Evolutionary conservation across 1,140 invertebrate species (phyloP).

Genomic region (Phymastichus coffea): DNA sequence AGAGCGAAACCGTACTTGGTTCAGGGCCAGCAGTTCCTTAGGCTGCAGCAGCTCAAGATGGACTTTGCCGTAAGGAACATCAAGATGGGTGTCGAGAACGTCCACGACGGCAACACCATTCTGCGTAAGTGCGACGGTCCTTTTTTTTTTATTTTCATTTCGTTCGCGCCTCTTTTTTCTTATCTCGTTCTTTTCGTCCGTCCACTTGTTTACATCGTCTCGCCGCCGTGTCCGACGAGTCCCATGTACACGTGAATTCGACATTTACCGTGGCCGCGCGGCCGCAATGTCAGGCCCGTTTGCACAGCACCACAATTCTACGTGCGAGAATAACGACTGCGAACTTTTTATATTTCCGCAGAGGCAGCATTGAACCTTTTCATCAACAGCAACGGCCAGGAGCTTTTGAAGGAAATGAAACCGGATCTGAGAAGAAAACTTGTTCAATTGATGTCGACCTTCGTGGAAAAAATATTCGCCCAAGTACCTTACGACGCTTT

Average conservation of each 20-base stretch:
- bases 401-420: slow-evolving; percentile 82
- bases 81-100: slow-evolving; percentile 79
- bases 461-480: slow-evolving; percentile 72
- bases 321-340: not conserved
- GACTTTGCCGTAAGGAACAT: slow-evolving; percentile 79
- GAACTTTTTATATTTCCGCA: slow-evolving; percentile 51
- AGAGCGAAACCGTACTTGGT: slow-evolving; percentile 64
- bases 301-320: no score
- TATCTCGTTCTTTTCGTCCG: no score
- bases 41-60: slow-evolving; percentile 74
- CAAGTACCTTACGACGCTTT: slow-evolving; percentile 77
- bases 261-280: no score
- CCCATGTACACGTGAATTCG: no score
- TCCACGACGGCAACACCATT: slow-evolving; percentile 75
- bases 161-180: no score
- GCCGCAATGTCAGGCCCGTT: no score
- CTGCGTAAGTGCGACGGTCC: slow-evolving; percentile 65
- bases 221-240: no score
- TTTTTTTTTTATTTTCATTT: not conserved
- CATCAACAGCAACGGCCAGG: slow-evolving; percentile 81
- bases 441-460: slow-evolving; percentile 70
- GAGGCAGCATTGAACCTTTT: slow-evolving; percentile 82
- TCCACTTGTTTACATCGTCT: no score
- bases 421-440: slow-evolving; percentile 76
- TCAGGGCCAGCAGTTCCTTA: slow-evolving; percentile 65